Evolutionary conservation across 2,797 vertebrate genomes (phyloP), one percentile per base, ranked within the genome.

Genomic region (Gephyroberyx darwinii): DNA sequence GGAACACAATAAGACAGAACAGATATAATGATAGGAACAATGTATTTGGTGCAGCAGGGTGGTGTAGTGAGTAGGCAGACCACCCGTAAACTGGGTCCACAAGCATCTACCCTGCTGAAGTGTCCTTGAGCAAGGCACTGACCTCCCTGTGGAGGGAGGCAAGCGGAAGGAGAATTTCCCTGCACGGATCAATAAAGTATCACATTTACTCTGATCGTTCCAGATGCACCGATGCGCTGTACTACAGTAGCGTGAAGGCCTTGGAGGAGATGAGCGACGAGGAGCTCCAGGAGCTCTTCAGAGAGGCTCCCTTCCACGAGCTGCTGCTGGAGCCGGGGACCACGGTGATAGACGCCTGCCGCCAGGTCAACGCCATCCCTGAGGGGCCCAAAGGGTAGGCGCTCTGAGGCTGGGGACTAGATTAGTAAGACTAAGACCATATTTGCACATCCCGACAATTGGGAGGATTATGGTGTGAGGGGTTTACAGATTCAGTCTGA

Each of bases 281-380:
- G 57, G 98, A 99, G 83, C 89, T 99, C 60, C 92, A 96, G 89
- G 96, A 98, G 77, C 92, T 99, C 39, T 98, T 98, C 88, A 93
- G 64, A 82, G 96, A 96, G 90, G 95, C 97, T 71, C 86, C 96
- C 0, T 99, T 96, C 90, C 90, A 95, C 1, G 97, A 99, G 90
- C 48, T 96, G 71, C 80, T 97, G 80, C 87, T 97, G 69, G 98
- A 99, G 71, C 96, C 96, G 0, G 98, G 98, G 19, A 97, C 93
- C 71, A 95, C 86, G 0, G 93, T 99, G 60, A 89, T 98, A 7
- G 96, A 98, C 5, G 88, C 95, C 22, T 99, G 98, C 73, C 94
- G 94, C 35, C 93, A 86, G 76, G 92, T 94, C 61, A 91, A 90
- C 14, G 96, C 97, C 76, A 95, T 99, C 88, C 95, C 94, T 5